These are phyloP conservation scores for Bombus balteatus DNA, from an alignment of 1,140 invertebrate species.

Conservation along the genomic window DNA sequence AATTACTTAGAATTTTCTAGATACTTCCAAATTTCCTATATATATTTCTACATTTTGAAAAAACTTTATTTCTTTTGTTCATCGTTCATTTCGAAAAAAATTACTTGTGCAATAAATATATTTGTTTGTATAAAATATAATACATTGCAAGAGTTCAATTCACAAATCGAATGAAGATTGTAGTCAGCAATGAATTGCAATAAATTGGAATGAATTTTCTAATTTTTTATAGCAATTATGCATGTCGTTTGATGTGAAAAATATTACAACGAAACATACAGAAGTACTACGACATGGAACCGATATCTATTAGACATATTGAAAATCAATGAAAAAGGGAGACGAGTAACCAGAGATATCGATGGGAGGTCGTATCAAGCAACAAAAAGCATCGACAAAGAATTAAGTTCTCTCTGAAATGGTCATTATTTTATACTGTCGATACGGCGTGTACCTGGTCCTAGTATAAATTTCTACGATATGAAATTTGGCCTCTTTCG, in stretches of 20 bases:
- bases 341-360: background rate
- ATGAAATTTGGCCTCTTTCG: background rate
- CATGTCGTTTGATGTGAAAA: background rate
- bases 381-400: background rate
- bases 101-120: background rate
- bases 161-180: too few relatives aligned
- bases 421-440: background rate
- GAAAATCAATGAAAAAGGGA: background rate
- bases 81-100: background rate
- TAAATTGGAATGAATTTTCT: background rate
- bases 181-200: background rate
- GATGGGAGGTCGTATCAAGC: background rate
- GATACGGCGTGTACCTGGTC: background rate
- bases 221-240: background rate
- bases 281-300: background rate
- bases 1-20: background rate
- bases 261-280: background rate
- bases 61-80: background rate
- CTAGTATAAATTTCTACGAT: background rate
- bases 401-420: background rate
- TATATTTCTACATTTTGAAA: background rate
- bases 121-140: background rate
- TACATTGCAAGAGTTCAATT: too few relatives aligned
- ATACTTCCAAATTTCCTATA: background rate
- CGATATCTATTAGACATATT: background rate